Percentiles rank a stretch among this genome's conserved stretches.
These are phyloP conservation scores for Sander vitreus DNA, from an alignment of 2,113 vertebrate species.

Conservation along the genomic window DNA sequence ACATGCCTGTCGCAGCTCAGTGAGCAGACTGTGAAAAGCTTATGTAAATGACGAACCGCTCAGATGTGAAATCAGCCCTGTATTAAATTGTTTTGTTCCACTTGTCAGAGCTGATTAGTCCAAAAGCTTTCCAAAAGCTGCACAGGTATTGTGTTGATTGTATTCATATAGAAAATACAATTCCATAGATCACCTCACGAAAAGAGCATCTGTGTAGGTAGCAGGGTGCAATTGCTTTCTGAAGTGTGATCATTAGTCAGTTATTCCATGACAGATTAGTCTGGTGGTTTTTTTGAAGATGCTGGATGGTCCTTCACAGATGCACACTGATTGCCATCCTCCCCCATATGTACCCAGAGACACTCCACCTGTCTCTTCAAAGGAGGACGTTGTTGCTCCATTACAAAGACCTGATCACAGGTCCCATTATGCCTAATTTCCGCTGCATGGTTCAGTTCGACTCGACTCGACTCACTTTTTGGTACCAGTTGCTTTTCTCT, in stretches of 20 bases:
- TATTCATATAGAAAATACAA: conserved; percentile 56
- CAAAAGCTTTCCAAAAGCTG: conserved; percentile 74
- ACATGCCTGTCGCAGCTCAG: conserved; percentile 81
- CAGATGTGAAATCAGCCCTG: conserved; percentile 84
- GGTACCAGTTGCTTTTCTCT: too few relatives aligned
- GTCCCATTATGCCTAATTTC: background rate
- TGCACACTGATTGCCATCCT: conserved; percentile 65
- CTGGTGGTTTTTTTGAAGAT: conserved; percentile 66
- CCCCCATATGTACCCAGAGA: conserved; percentile 53
- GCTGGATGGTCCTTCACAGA: conserved; percentile 68
- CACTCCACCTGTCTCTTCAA: conserved; percentile 70
- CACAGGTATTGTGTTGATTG: conserved; percentile 82
- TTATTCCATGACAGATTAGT: conserved; percentile 72
- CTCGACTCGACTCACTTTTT: too few relatives aligned
- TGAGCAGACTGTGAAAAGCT: conserved; percentile 83
- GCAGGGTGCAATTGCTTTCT: conserved; percentile 74
- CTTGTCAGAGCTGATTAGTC: conserved; percentile 85
- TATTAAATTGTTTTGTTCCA: conserved; percentile 86
- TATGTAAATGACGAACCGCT: conserved; percentile 83
- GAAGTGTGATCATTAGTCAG: conserved; percentile 75
- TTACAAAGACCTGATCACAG: conserved; percentile 66
- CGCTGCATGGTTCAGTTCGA: too few relatives aligned
- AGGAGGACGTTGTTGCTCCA: conserved; percentile 46
- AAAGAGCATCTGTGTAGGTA: conserved; percentile 74
- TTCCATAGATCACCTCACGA: conserved; percentile 61